Evolutionary conservation across 2,113 vertebrate species (phyloP).

Genomic region (Oenanthe oenanthe): DNA sequence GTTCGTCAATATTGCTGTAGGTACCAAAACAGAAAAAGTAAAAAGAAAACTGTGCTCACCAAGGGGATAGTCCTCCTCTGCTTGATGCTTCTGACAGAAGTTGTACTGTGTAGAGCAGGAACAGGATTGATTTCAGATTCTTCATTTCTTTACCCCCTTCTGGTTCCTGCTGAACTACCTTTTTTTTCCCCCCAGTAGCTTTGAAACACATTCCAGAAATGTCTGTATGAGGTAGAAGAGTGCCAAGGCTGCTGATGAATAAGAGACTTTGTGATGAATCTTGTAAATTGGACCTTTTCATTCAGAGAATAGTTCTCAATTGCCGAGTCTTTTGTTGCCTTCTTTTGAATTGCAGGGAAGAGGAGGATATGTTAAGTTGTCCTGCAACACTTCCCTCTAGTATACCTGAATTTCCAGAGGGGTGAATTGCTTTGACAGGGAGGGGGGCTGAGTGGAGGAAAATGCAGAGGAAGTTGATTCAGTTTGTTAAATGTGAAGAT

Average conservation of each 20-base stretch:
- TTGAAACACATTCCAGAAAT: constrained; percentile 43
- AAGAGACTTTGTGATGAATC: constrained; percentile 32
- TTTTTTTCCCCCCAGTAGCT: background rate
- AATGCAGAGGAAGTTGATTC: background rate
- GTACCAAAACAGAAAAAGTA: background rate
- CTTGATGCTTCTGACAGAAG: background rate
- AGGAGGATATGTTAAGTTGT: background rate
- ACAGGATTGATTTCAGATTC: background rate
- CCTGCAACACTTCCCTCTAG: background rate
- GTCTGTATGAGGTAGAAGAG: background rate
- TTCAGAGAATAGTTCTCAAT: background rate
- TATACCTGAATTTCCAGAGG: background rate
- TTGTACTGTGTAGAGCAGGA: background rate
- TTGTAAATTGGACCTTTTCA: constrained; percentile 49
- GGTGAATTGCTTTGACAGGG: background rate
- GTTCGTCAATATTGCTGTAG: background rate
- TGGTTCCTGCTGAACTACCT: background rate
- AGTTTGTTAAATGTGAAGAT: background rate
- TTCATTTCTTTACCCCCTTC: background rate
- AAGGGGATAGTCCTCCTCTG: background rate
- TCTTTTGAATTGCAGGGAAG: background rate
- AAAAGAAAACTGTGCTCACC: background rate
- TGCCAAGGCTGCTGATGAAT: constrained; percentile 25
- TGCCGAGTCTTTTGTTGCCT: constrained; percentile 24
- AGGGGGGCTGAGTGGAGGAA: accelerated